Evolutionary conservation across 2,113 vertebrate species (phyloP), one percentile per base, ranked within the genome.

Genomic region (Todiramphus chloris): DNA sequence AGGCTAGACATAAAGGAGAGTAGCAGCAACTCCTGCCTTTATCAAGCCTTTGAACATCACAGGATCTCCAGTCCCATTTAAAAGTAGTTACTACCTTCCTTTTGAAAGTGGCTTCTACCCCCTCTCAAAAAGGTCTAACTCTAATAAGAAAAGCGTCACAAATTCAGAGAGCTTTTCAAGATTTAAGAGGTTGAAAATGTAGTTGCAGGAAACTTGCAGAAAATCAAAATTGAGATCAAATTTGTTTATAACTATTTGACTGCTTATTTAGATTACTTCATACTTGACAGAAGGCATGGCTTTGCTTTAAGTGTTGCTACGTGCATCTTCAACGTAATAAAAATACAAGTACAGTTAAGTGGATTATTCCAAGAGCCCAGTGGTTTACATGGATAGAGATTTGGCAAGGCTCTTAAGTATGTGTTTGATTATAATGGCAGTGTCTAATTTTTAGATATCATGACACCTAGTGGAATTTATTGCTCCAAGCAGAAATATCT

Each of bases 391-490:
- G 37, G 72, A 69, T 23, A 83, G 60, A 2, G 11, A 77, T 58
- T 83, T 94, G 85, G 83, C 79, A 95, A 94, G 37, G 59, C 31
- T 31, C 18, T 62, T 44, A 69, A 69, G 9, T 51, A 13, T 41
- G 23, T 50, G 17, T n/a, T 92, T 66, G 46, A 86, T 81, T 86
- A 55, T 23, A 79, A 73, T 9, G 7, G 63, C 72, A 86, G 46
- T 0, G 0, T 63, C 51, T 81, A 83, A 73, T 66, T 92, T 82
- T 92, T 90, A 93, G 63, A 53, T 90, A 88, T 19, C 50, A 88
- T 95, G 96, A 93, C 95, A 94, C 68, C 91, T 93, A 93, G 93
- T 46, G 91, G 93, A 81, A 83, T 70, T 80, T 77, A 35, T 55
- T 62, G 72, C 60, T 90, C 31, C 59, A 63, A 41, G 83, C 88